These are phyloP conservation scores for Coracias cyanogaster DNA, from an alignment of 2,797 vertebrate species.

Conservation along the genomic window DNA sequence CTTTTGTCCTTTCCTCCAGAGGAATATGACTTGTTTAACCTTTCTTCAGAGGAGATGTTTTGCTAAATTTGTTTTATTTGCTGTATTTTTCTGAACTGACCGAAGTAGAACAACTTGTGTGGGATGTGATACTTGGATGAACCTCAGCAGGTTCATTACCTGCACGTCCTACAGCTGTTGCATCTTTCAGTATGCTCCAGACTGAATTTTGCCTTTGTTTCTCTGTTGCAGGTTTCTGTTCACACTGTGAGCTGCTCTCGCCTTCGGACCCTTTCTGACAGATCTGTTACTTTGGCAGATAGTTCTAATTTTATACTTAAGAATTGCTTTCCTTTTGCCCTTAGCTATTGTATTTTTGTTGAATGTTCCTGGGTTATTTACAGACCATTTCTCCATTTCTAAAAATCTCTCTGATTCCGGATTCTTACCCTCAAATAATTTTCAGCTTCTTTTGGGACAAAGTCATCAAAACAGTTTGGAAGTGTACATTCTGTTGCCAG, in stretches of 20 bases:
- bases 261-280: background rate
- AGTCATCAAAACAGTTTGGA: background rate
- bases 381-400: background rate
- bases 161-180: background rate
- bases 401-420: background rate
- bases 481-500: background rate
- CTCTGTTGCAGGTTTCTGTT: background rate
- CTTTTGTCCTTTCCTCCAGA: background rate
- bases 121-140: background rate
- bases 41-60: background rate
- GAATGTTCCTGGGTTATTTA: background rate
- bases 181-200: background rate
- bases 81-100: background rate
- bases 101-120: background rate
- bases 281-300: background rate
- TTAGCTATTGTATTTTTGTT: background rate
- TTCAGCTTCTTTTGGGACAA: background rate
- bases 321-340: background rate
- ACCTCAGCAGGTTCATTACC: background rate
- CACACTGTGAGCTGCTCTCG: background rate
- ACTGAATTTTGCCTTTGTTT: background rate
- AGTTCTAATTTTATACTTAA: background rate
- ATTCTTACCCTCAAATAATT: background rate
- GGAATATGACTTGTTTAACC: background rate
- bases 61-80: background rate